Percentiles rank a stretch among this genome's conserved stretches.
These are phyloP conservation scores for Eremophila alpestris DNA, from an alignment of 2,797 vertebrate species.

Conservation along the genomic window DNA sequence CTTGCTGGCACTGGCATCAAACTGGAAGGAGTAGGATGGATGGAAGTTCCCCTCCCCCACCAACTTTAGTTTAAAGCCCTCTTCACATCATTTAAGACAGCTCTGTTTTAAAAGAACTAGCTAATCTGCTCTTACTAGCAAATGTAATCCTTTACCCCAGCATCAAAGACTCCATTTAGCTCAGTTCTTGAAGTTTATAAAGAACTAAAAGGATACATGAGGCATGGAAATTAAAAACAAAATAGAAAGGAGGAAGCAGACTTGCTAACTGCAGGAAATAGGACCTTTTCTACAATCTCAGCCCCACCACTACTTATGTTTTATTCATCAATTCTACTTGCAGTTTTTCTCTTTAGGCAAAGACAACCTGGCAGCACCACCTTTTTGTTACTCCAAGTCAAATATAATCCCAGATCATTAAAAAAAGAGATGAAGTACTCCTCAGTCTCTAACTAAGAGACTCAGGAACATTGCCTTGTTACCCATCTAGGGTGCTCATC, in stretches of 20 bases:
- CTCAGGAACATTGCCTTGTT: background rate
- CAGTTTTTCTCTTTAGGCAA: background rate
- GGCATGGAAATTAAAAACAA: slow-evolving; percentile 28
- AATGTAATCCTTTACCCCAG: background rate
- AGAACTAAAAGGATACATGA: slow-evolving; percentile 19
- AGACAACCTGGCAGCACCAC: background rate
- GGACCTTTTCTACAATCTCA: background rate
- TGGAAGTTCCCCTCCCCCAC: background rate
- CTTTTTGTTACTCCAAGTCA: background rate
- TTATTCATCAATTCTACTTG: slow-evolving; percentile 34
- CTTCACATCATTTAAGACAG: background rate
- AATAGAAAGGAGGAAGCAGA: background rate
- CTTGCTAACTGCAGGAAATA: slow-evolving; percentile 39
- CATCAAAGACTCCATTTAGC: slow-evolving; percentile 1
- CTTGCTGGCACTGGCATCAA: background rate
- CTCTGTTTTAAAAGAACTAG: background rate
- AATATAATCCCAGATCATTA: background rate
- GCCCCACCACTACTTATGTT: background rate
- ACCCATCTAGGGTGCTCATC: background rate
- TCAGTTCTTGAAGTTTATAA: slow-evolving; percentile 36
- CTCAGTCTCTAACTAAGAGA: background rate
- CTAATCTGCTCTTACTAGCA: background rate
- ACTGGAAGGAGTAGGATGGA: background rate
- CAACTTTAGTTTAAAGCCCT: background rate
- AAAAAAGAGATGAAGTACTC: background rate